Base-by-base conservation (phyloP, 1,140 invertebrate genomes). In the Drosophila kurseongensis region DNA sequence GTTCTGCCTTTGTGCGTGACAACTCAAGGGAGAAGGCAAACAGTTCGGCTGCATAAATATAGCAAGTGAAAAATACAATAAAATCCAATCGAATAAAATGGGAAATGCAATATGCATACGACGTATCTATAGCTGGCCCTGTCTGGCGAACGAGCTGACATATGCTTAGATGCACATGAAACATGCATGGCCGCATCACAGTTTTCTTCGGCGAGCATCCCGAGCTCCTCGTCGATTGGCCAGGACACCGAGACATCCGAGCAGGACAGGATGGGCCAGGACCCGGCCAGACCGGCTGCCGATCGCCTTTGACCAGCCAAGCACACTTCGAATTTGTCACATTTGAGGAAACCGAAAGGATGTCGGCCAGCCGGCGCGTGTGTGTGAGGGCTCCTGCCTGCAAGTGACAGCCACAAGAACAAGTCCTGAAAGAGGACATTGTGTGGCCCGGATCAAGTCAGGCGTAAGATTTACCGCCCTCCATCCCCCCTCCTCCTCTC, bases 21-120 rank as follows among this genome's bases (percentile, higher is more conserved):
- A 89, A 81, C 84, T 89, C 84, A 90, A 89, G 84, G 84, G 84
- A 89, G 73, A 89, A 89, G 71, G 76, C 84, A 84, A 84, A 88
- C 80, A 80, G 80, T 74, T 79, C 66, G 69, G 65, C 79, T 80
- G 84, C 84, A 88, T 89, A 77, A 88, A 89, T 89, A 80, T 71
- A 74, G 80, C 80, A 89, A 80, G 59, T 90, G 80, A 85, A 81
- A 80, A 90, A 85, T 72, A 89, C 74, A 88, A 90, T 90, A 88
- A 88, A 88, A 88, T 83, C 38, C 54, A 57, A 75, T 78, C 69
- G 75, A 82, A 88, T 79, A 72, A 84, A 88, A 79, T 77, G 62
- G 55, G 76, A 86, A 74, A 69, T 83, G 62, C 71, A 75, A 75
- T 76, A 77, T 81, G 66, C 66, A 55, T 38, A 13, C 9, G 9